A percentile compares a stretch with the other conserved stretches of the same genome.
phyloP scores from a whole-genome alignment of 1,140 invertebrate genomes.

The Cyclina sinensis region DNA sequence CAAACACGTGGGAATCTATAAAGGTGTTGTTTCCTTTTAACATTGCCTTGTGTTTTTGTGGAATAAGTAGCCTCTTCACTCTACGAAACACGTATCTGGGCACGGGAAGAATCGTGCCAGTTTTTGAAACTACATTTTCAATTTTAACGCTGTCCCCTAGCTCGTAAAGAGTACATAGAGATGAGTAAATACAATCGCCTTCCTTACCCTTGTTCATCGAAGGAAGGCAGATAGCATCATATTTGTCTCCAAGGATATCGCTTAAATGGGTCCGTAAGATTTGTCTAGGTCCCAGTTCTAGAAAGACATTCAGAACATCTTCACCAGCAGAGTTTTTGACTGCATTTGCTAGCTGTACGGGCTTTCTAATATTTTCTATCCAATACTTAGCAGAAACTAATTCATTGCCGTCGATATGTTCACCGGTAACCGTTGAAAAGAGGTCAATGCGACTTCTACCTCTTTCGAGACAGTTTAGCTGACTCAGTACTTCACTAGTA shows the following conservation, averaged over 20 bases:
- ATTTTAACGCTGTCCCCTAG: slow-evolving; percentile 44
- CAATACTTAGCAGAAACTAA: slow-evolving; percentile 19
- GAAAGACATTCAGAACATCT: neutral
- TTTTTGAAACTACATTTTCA: slow-evolving; percentile 26
- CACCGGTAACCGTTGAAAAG: slow-evolving; percentile 59
- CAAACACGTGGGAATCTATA: slow-evolving; percentile 33
- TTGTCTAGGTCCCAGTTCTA: slow-evolving; percentile 45
- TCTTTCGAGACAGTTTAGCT: neutral
- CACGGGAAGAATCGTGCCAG: neutral
- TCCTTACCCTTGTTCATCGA: slow-evolving; percentile 74
- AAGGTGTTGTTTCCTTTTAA: slow-evolving; percentile 8
- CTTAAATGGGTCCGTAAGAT: slow-evolving; percentile 22
- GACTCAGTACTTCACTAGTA: slow-evolving; percentile 53
- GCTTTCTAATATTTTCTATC: slow-evolving; percentile 25
- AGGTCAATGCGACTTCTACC: slow-evolving; percentile 50
- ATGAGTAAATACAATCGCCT: neutral
- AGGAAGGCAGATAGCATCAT: slow-evolving; percentile 56
- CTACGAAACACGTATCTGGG: slow-evolving; percentile 53
- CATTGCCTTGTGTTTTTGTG: slow-evolving; percentile 29
- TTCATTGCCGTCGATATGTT: neutral
- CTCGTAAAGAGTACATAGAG: slow-evolving; percentile 38
- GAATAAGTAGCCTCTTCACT: neutral
- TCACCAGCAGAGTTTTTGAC: neutral
- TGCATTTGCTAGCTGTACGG: neutral
- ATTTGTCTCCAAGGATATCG: slow-evolving; percentile 71